Evolutionary conservation across 1,140 invertebrate genomes (phyloP).

Genomic region (Ostrea edulis): DNA sequence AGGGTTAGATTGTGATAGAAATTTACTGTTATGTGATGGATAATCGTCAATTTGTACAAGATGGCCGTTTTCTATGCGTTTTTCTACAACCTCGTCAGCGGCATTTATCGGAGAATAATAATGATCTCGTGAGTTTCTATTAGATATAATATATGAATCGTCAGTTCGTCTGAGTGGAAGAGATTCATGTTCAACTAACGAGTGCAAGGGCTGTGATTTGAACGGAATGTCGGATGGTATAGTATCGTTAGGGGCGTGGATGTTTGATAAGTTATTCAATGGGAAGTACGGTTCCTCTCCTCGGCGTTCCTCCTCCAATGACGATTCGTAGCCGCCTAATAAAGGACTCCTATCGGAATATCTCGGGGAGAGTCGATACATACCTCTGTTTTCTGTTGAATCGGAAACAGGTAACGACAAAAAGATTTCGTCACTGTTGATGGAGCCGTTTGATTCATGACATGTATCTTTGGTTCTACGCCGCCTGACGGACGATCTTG

Average conservation of each 20-base stretch:
- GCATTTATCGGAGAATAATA: background rate
- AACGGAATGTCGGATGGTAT: background rate
- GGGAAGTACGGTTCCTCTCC: background rate
- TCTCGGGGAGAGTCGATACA: constrained; percentile 49
- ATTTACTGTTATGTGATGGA: background rate
- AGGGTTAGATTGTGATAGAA: background rate
- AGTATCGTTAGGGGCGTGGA: background rate
- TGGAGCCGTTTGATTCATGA: constrained; percentile 53
- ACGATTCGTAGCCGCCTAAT: background rate
- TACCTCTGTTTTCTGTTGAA: constrained; percentile 44
- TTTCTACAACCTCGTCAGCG: background rate
- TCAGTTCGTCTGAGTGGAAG: background rate
- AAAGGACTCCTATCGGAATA: constrained; percentile 53
- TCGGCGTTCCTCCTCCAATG: background rate
- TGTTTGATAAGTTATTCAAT: background rate
- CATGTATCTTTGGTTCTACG: constrained; percentile 16
- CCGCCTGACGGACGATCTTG: constrained; percentile 12
- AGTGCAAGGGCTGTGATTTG: background rate
- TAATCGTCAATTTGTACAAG: background rate
- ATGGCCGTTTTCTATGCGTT: background rate
- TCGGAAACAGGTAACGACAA: constrained; percentile 50
- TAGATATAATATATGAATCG: background rate
- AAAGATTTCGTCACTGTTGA: constrained; percentile 59
- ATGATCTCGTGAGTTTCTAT: background rate
- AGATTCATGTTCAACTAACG: background rate